phyloP scores from a whole-genome alignment of 2,888 invertebrate genomes.

The Fabriciana adippe region DNA sequence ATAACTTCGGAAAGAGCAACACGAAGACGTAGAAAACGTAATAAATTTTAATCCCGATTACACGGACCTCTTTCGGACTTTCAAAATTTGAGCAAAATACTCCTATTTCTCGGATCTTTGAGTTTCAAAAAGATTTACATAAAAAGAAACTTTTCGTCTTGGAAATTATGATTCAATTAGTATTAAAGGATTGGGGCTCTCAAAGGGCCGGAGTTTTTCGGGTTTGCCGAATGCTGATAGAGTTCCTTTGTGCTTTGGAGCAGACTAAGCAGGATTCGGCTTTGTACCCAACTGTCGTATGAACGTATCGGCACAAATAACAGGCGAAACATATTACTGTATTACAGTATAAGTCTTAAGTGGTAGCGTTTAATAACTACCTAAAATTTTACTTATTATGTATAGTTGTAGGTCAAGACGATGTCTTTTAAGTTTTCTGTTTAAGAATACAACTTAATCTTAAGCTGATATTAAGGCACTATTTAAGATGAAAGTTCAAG shows the following conservation, averaged over 20 bases:
- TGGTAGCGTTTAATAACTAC: constrained; percentile 4
- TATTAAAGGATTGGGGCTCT: constrained; percentile 79
- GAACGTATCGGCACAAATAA: constrained; percentile 65
- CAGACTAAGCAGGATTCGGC: constrained; percentile 74
- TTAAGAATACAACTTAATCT: too few species aligned
- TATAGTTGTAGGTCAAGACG: too few species aligned
- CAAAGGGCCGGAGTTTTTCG: constrained; percentile 77
- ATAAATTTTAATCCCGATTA: constrained; percentile 66
- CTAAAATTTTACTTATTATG: not conserved
- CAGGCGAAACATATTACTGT: constrained; percentile 54
- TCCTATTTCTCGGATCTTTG: constrained; percentile 68
- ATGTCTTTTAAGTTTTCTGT: too few species aligned
- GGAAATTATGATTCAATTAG: constrained; percentile 82
- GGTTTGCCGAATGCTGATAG: constrained; percentile 67
- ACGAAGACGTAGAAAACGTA: constrained; percentile 51
- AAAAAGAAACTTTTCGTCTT: constrained; percentile 79
- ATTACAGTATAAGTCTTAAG: constrained; percentile 23
- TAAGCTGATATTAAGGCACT: too few species aligned
- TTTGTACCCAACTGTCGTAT: constrained; percentile 65
- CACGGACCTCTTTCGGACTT: constrained; percentile 58
- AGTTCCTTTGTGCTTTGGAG: constrained; percentile 75
- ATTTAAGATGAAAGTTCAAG: too few species aligned
- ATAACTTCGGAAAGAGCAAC: constrained; percentile 42
- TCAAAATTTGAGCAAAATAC: constrained; percentile 69
- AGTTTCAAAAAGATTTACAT: constrained; percentile 76